Conservation (phyloP, 1,140 invertebrate species). For the Pogonomyrmex californicus region DNA sequence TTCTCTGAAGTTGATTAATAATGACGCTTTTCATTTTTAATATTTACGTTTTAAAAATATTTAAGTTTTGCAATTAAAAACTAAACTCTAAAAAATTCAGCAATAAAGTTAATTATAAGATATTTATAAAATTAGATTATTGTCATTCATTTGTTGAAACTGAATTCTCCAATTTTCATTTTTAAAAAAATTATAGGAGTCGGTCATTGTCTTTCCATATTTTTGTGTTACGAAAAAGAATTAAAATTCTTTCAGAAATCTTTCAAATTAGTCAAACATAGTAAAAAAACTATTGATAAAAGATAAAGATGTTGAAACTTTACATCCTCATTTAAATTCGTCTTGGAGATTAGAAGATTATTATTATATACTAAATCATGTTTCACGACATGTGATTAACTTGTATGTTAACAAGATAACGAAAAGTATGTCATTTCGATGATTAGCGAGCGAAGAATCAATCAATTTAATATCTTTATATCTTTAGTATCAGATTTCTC, state of each 20-base stretch:
- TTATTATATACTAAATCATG: background rate
- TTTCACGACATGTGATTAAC: background rate
- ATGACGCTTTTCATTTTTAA: conserved; percentile 1
- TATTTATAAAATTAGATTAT: background rate
- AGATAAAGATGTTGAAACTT: background rate
- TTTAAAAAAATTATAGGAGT: background rate
- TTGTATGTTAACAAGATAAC: background rate
- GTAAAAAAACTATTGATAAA: background rate
- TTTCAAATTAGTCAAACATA: background rate
- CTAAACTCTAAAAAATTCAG: too few relatives aligned
- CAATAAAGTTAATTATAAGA: background rate
- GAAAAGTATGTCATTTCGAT: background rate
- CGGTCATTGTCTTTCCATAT: background rate
- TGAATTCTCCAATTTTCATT: background rate
- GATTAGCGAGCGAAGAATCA: conserved; percentile 10
- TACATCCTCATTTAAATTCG: background rate
- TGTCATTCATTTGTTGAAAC: background rate
- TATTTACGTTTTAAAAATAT: background rate
- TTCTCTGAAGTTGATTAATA: background rate
- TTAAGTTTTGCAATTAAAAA: background rate
- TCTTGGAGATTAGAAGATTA: background rate
- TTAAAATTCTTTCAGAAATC: background rate
- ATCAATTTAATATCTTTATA: background rate
- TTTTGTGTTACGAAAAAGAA: background rate
- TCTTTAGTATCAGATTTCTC: background rate